Base-by-base conservation (phyloP, 2,888 invertebrate species). In the Achlya flavicornis region DNA sequence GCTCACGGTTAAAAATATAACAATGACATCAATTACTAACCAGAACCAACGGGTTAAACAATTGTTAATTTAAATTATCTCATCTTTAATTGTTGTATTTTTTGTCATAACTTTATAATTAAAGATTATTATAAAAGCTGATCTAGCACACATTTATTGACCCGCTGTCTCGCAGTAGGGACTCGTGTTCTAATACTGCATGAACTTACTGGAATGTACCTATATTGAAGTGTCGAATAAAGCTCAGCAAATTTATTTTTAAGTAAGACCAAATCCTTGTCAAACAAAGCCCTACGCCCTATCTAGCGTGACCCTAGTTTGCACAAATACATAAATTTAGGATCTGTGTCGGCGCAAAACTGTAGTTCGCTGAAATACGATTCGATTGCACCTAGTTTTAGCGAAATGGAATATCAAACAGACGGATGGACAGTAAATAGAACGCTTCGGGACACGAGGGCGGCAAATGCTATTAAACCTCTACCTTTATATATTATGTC, bases 381-480 rank as follows among this genome's bases (percentile, higher is more conserved):
- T 58, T 53, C 33, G 35, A 58, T 35, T 33, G 38, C 58, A 53
- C 53, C 53, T 53, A 35, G 58, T 58, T 38, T 58, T 38, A 58
- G 35, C 38, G 58, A 58, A 58, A 58, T 58, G 35, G 16, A 38
- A 58, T 58, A 53, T 19, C 53, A 53, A 53, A 53, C 53, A 53
- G 58, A 58, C 58, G 16, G 33, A 58, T 38, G 35, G 58, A 58
- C 58, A 58, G 58, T 38, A 58, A 58, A 58, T 35, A 38, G 58
- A 16, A 19, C 19, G 53, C 53, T 10, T 16, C 19, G 53, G 19
- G 53, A 48, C 16, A 19, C 53, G 53, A 19, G 3, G 4, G 19
- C 3, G 19, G 53, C 53, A 19, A 16, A 19, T 14, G 19, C 8
- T 53, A 53, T 53, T 53, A 53, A 10, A 53, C 19, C 53, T 53